Evolutionary conservation across 2,888 invertebrate genomes (phyloP), one percentile per base, ranked within the genome.

Genomic region (Hydropsyche betteni): DNA sequence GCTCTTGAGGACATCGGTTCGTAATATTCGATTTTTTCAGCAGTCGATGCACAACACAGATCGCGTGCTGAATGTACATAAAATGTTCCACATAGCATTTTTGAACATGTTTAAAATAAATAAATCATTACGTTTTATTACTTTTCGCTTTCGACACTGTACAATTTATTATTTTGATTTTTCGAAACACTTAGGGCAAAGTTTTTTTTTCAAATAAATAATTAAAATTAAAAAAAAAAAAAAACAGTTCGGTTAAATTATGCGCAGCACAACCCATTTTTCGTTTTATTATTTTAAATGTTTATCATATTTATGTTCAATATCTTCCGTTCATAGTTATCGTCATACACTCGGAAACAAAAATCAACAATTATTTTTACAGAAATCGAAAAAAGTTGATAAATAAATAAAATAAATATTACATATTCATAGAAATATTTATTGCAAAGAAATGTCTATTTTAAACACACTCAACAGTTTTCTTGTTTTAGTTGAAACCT

Each of bases 381-480:
- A 72, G 68, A 44, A 72, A 33, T 55, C 34, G 34, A 5, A 36
- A 12, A 58, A 44, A 33, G 52, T 64, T 68, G 68, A 74, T 50
- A 58, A 52, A 50, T 55, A 55, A 72, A 34, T 53, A 16, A 44
- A 72, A 69, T 64, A 72, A 74, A 77, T 74, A 76, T 34, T 7
- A 34, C 34, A 76, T 74, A 76, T 75, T 72, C 69, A 68, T 16
- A 76, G 69, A 75, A 71, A 75, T 75, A 58, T 69, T 24, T 74
- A 24, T 69, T 64, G 53, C 68, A 74, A 71, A 77, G 34, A 68
- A 77, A 80, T 80, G 81, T 80, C 80, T 81, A 81, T 34, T 72
- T 58, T 38, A 7, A 55, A 72, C 58, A 51, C 72, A 53, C 61
- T 78, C 71, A 78, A 71, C 73, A 75, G 68, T 79, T 79, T 77